A percentile compares a stretch with the other conserved stretches of the same genome.
These are phyloP conservation scores for Drosophila parvula DNA, from an alignment of 1,140 invertebrate species.

Conservation along the genomic window DNA sequence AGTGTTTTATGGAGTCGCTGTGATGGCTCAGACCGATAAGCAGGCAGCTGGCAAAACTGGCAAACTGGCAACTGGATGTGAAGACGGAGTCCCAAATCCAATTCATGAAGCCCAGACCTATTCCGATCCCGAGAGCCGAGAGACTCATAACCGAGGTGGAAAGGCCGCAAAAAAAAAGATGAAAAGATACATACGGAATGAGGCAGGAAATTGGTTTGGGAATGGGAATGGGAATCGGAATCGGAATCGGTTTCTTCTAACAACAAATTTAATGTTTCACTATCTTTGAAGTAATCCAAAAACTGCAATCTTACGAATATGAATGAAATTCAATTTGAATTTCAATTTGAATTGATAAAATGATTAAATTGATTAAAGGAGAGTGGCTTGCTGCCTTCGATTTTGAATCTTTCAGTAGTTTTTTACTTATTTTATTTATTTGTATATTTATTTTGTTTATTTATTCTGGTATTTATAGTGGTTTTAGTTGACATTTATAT, in stretches of 20 bases:
- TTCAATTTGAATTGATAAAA: not conserved
- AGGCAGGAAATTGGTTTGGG: conserved; percentile 20
- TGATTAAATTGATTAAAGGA: not conserved
- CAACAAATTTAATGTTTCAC: conserved; percentile 23
- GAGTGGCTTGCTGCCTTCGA: too few species aligned
- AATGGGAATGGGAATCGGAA: conserved; percentile 9
- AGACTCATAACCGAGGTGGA: conserved; percentile 63
- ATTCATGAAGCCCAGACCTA: conserved; percentile 4
- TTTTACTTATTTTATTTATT: too few species aligned
- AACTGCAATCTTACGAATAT: not conserved
- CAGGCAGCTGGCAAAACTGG: conserved; percentile 27
- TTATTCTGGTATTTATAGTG: too few species aligned
- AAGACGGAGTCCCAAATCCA: conserved; percentile 5
- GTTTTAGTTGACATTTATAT: too few species aligned
- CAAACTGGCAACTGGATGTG: not conserved
- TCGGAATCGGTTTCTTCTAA: not conserved
- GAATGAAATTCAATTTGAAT: not conserved
- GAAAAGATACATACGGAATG: conserved; percentile 63
- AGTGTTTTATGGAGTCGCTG: conserved; percentile 79
- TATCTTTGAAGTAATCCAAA: not conserved
- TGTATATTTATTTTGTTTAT: too few species aligned
- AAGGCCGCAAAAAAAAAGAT: conserved; percentile 44
- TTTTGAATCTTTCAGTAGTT: too few species aligned
- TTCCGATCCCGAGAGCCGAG: too few species aligned
- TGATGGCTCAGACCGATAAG: conserved; percentile 70